phyloP scores from a whole-genome alignment of 2,797 vertebrate genomes.

The Cryptoprocta ferox region DNA sequence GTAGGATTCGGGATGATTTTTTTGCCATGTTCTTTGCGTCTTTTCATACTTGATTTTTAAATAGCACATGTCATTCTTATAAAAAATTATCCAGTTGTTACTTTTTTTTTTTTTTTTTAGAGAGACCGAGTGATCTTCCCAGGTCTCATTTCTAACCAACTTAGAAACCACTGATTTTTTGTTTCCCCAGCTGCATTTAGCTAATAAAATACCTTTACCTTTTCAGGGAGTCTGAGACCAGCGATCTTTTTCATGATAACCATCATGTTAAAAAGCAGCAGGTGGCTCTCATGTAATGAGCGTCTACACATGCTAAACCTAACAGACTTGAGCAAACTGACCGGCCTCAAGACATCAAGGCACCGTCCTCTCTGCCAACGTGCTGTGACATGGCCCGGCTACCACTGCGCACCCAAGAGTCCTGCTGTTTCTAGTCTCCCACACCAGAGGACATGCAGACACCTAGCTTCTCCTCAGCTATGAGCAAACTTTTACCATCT shows the following conservation, averaged over 20 bases:
- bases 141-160: background rate
- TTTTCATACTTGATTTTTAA: slow-evolving; percentile 2
- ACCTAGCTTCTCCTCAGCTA: background rate
- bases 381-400: background rate
- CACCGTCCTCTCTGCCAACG: background rate
- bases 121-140: background rate
- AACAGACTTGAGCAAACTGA: background rate
- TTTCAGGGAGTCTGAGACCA: background rate
- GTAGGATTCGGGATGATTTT: background rate
- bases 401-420: background rate
- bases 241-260: background rate
- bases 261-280: background rate
- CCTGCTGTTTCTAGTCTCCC: background rate
- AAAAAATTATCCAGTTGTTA: slow-evolving; percentile 19
- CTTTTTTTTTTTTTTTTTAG: background rate
- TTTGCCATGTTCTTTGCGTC: slow-evolving; percentile 1
- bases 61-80: background rate
- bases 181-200: background rate
- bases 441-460: background rate
- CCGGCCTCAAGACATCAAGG: background rate
- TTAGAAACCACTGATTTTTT: slow-evolving; percentile 16
- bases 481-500: background rate
- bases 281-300: background rate
- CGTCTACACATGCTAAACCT: background rate
- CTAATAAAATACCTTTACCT: slow-evolving; percentile 10